These are phyloP conservation scores for Pardalotus punctatus DNA, from an alignment of 2,113 vertebrate species.

Conservation along the genomic window DNA sequence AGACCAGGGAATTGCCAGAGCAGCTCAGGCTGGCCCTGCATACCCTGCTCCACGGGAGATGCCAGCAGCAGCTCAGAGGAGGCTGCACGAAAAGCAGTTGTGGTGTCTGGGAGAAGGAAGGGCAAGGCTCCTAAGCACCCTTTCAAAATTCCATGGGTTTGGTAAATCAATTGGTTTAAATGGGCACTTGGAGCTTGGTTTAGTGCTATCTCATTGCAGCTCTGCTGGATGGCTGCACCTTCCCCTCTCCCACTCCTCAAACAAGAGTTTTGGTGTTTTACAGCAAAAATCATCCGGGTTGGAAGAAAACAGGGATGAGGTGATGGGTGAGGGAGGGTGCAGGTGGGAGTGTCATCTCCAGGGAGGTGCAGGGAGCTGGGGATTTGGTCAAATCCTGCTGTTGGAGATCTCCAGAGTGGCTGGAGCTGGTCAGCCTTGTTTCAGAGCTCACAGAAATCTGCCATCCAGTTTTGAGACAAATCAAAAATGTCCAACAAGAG, in stretches of 20 bases:
- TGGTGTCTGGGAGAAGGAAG: not conserved
- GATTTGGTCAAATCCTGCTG: not conserved
- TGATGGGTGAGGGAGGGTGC: not conserved
- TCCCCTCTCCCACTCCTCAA: not conserved
- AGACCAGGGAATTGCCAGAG: not conserved
- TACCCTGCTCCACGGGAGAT: not conserved
- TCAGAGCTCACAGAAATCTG: not conserved
- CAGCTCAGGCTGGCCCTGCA: not conserved
- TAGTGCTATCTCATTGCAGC: not conserved
- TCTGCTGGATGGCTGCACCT: not conserved
- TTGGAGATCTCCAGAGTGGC: not conserved
- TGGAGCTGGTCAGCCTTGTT: rapidly evolving
- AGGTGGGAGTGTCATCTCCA: not conserved
- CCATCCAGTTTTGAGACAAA: not conserved
- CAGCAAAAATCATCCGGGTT: rapidly evolving
- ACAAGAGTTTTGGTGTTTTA: not conserved
- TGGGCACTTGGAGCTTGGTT: not conserved
- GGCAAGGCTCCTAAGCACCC: not conserved
- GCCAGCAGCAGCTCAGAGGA: not conserved
- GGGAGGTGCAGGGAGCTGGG: not conserved
- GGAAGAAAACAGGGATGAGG: not conserved
- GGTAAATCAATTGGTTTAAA: not conserved
- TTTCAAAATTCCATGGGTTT: not conserved
- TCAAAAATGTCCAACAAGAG: not conserved
- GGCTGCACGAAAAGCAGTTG: not conserved